phyloP scores from a whole-genome alignment of 2,888 invertebrate species.

The Drosophila macrospina region DNA sequence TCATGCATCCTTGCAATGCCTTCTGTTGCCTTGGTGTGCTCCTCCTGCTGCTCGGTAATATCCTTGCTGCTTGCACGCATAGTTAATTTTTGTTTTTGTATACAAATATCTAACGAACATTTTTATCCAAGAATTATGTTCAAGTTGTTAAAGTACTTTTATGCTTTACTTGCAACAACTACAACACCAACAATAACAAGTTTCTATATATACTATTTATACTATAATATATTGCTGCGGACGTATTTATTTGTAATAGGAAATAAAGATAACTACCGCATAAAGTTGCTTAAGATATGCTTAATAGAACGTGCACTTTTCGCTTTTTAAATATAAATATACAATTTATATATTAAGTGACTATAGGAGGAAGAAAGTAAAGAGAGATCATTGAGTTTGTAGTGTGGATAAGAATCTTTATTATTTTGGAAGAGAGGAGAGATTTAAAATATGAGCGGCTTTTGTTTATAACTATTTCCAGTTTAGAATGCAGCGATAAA shows the following conservation, averaged over 20 bases:
- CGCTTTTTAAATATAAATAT: no score
- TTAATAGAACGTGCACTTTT: not conserved
- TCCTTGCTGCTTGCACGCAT: constrained; percentile 43
- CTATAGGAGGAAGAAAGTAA: no score
- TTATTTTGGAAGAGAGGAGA: no score
- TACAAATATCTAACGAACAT: constrained; percentile 40
- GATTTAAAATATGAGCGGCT: no score
- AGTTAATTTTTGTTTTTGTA: constrained; percentile 48
- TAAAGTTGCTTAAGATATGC: not conserved
- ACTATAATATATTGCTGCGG: no score
- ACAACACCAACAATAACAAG: constrained; percentile 9
- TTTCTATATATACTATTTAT: no score
- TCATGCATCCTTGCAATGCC: constrained; percentile 16
- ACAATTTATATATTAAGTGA: not conserved
- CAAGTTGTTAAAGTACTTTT: constrained; percentile 34
- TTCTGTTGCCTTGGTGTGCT: not conserved
- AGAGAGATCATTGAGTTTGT: no score
- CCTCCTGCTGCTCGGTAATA: constrained; percentile 15
- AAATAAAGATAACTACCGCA: not conserved
- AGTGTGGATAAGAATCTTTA: no score
- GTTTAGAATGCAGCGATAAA: no score
- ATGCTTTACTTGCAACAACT: constrained; percentile 10
- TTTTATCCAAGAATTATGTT: constrained; percentile 56
- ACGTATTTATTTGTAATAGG: no score
- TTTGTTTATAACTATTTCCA: no score